Conservation (phyloP, 2,113 vertebrate species). For the Marmota monax region DNA sequence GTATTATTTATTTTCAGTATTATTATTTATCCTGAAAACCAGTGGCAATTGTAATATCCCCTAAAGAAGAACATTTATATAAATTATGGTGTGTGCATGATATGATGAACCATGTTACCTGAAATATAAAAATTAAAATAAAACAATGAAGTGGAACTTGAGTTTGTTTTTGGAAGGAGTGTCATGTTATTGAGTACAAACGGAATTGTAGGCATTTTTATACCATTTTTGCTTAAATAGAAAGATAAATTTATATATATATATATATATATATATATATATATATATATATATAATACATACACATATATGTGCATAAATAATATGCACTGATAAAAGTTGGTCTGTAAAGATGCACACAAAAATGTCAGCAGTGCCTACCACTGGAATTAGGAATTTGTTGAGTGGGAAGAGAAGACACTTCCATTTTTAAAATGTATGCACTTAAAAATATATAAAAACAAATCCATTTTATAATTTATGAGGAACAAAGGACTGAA, state of each 20-base stretch:
- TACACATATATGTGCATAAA: background rate
- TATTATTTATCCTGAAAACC: background rate
- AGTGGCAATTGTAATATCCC: background rate
- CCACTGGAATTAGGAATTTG: background rate
- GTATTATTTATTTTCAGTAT: background rate
- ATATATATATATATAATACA: background rate
- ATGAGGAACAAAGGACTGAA: background rate
- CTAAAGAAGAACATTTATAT: background rate
- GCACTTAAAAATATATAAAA: background rate
- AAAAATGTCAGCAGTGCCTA: background rate
- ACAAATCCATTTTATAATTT: background rate
- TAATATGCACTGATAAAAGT: background rate
- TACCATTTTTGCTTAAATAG: background rate
- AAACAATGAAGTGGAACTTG: background rate
- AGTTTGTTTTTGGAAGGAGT: background rate
- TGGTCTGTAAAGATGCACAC: background rate
- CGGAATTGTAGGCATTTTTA: background rate
- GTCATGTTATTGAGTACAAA: background rate
- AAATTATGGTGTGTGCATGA: background rate
- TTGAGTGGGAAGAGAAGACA: background rate
- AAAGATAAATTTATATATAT: too few species aligned
- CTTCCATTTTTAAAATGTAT: background rate
- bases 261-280: rapidly evolving
- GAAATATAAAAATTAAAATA: background rate
- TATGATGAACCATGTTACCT: rapidly evolving